Evolutionary conservation across 2,113 vertebrate genomes (phyloP), one percentile per base, ranked within the genome.

Genomic region (Aphelocoma coerulescens): DNA sequence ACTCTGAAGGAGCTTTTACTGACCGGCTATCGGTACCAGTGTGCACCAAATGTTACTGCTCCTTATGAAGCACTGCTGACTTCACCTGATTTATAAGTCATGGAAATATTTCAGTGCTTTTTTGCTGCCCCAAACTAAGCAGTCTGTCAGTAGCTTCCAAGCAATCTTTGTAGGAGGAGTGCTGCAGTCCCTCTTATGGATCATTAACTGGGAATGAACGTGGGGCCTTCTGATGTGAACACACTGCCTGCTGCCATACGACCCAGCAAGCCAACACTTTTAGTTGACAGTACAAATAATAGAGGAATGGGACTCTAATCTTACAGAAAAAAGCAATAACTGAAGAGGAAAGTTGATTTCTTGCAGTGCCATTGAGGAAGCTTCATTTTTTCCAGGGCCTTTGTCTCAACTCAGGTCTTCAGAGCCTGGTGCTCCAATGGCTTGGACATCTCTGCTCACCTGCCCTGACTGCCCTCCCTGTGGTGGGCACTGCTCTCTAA

Each of bases 161-260:
- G 52, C 82, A 81, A 57, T 81, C 72, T 78, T 89, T 68, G 65
- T 20, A 4, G 58, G 26, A 91, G 76, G 75, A 93, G n/a, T 39
- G 66, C 74, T 66, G 48, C 57, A 74, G 46, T 82, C 52, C 43
- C n/a, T 93, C 69, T 72, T 69, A 68, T 57, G 90, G 89, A 65
- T 89, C 89, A 85, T 95, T 92, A 89, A 63, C 67, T 91, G 77
- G 89, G 62, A 84, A 77, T 96, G 67, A 78, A 93, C 87, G 66
- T 46, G 75, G 59, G 61, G 93, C 80, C 65, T 72, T 83, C 3
- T 2, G 89, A 88, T 80, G 24, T 62, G 68, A 95, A 33, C 52
- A 33, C 61, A 5, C 48, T 1, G 4, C 74, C 75, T 83, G 65
- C 66, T 89, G 77, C 79, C 33, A 3, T 2, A 8, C 0, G 0